Evolutionary conservation across 2,888 invertebrate species (phyloP).

Genomic region (Ormyrus labotus): DNA sequence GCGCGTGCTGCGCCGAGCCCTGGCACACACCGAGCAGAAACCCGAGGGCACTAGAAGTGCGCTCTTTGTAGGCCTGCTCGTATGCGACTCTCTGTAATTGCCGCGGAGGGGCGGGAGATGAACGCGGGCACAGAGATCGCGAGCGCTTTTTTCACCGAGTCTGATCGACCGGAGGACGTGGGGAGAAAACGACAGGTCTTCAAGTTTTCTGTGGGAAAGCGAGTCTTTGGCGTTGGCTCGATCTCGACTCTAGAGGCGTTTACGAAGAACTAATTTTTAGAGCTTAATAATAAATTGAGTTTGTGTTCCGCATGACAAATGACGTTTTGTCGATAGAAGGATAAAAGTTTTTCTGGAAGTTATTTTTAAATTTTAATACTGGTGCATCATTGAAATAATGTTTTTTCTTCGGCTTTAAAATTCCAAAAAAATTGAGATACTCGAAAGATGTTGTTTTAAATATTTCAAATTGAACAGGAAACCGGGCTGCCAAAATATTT

Average conservation of each 20-base stretch:
- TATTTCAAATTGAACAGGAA: constrained; percentile 51
- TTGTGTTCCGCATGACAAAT: no score
- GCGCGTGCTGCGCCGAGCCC: neutral
- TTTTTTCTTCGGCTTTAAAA: neutral
- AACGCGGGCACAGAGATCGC: neutral
- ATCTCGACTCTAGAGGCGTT: neutral
- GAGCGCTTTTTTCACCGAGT: neutral
- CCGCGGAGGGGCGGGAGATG: neutral
- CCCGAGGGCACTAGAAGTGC: constrained; percentile 38
- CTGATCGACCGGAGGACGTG: neutral
- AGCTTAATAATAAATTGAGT: neutral
- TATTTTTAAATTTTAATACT: neutral
- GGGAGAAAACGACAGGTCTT: neutral
- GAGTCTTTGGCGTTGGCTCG: constrained; percentile 8
- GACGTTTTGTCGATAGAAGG: no score
- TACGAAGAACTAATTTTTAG: neutral
- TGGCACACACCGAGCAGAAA: constrained; percentile 11
- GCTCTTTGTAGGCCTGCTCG: constrained; percentile 13
- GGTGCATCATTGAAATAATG: neutral
- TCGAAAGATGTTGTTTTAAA: neutral
- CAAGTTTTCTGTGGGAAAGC: constrained; percentile 11
- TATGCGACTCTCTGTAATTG: constrained; percentile 39
- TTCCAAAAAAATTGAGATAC: neutral
- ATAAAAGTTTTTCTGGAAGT: no score
- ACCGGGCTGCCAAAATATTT: constrained; percentile 65